These are phyloP conservation scores for Ceratitis capitata DNA, from an alignment of 1,140 invertebrate species.

Conservation along the genomic window DNA sequence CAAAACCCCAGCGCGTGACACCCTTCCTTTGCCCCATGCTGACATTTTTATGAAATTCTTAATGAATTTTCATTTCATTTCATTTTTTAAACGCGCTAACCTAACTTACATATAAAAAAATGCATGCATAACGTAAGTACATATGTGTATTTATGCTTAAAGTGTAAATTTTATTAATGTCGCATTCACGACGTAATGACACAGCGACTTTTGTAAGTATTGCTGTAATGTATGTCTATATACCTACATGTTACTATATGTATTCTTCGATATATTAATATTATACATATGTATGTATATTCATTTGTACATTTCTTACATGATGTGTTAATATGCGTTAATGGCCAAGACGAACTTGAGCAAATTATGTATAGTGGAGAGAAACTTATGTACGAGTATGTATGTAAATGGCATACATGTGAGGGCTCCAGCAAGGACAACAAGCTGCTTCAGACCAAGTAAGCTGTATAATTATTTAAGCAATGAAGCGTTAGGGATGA, in stretches of 20 bases:
- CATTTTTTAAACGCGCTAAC: not conserved
- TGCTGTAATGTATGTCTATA: not conserved
- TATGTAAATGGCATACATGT: not conserved
- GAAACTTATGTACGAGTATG: too few species aligned
- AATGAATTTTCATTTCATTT: constrained; percentile 31
- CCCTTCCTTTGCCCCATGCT: not conserved
- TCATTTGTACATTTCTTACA: too few species aligned
- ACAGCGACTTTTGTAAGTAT: not conserved
- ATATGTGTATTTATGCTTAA: not conserved
- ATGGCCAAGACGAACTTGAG: not conserved
- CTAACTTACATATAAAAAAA: too few species aligned
- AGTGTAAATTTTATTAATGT: constrained; percentile 1
- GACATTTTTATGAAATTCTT: constrained; percentile 26
- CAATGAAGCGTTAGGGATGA: not conserved
- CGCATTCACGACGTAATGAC: not conserved
- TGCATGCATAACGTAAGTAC: not conserved
- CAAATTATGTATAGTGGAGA: not conserved
- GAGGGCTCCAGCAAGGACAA: not conserved
- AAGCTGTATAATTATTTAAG: not conserved
- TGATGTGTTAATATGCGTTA: not conserved
- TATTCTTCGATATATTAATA: not conserved
- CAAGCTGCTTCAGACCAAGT: not conserved
- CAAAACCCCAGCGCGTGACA: not conserved
- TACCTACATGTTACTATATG: too few species aligned
- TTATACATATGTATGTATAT: not conserved